These are phyloP conservation scores for Crotalus helleri DNA, from an alignment of 2,113 vertebrate genomes.

Conservation along the genomic window DNA sequence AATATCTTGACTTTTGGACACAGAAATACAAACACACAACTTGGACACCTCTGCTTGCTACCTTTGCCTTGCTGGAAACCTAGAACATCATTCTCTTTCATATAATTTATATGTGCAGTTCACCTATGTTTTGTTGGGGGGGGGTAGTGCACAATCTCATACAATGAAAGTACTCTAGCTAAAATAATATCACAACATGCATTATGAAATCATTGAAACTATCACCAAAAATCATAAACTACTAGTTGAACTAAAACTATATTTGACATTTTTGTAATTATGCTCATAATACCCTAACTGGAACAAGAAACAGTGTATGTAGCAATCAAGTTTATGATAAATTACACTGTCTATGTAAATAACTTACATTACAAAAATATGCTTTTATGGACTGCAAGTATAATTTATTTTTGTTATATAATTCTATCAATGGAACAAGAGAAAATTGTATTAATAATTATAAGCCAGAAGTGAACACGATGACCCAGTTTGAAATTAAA, in stretches of 20 bases:
- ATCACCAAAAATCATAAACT: background rate
- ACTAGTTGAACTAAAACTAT: background rate
- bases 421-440: background rate
- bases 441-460: background rate
- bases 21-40: background rate
- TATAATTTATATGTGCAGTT: background rate
- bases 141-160: background rate
- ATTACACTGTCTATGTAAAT: background rate
- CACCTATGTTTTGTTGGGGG: background rate
- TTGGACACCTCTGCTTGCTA: background rate
- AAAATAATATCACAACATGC: background rate
- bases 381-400: background rate
- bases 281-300: background rate
- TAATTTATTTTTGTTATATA: background rate
- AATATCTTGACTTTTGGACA: background rate
- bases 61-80: background rate
- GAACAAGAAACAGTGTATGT: background rate
- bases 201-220: background rate
- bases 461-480: background rate
- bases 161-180: background rate
- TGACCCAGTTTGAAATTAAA: background rate
- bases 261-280: background rate
- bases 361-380: background rate
- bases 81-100: background rate
- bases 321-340: background rate